Percentiles rank a stretch among this genome's conserved stretches.
Evolutionary conservation across 2,888 invertebrate genomes (phyloP).

Genomic region (Drosophila silvestris): DNA sequence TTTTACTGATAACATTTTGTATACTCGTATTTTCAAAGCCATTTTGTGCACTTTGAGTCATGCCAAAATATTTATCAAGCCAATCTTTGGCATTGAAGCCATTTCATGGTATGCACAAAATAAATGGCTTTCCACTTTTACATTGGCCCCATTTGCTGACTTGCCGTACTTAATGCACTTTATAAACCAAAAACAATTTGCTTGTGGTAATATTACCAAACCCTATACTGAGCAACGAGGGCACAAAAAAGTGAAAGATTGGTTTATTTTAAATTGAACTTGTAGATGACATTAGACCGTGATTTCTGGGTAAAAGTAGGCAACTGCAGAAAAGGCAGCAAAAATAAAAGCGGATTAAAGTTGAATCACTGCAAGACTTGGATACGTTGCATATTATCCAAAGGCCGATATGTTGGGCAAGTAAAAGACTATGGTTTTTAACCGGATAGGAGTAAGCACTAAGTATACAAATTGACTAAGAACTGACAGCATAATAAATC

Average conservation of each 20-base stretch:
- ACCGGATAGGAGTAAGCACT: background rate
- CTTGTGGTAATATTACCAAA: slow-evolving; percentile 13
- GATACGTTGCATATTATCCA: background rate
- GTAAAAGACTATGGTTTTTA: slow-evolving; percentile 2
- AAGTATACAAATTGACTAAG: background rate
- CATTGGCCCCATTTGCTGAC: slow-evolving; percentile 8
- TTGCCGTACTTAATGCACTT: slow-evolving; percentile 3
- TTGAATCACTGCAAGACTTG: background rate
- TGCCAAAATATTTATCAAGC: slow-evolving; percentile 20
- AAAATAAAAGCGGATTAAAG: background rate
- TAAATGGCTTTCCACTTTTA: slow-evolving; percentile 47
- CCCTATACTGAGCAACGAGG: slow-evolving; percentile 7
- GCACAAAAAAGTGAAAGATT: slow-evolving; percentile 46
- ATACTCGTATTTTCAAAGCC: background rate
- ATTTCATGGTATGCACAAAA: slow-evolving; percentile 45
- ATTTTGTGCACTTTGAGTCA: background rate
- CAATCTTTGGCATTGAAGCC: slow-evolving; percentile 21
- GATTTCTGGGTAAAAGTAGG: slow-evolving; percentile 50
- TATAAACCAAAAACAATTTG: background rate
- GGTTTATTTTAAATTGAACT: background rate
- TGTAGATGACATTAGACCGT: slow-evolving; percentile 17
- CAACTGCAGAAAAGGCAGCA: background rate
- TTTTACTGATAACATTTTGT: slow-evolving; percentile 7
- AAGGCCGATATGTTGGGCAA: background rate
- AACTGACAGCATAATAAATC: background rate